phyloP scores from a whole-genome alignment of 2,113 vertebrate species.

The Nibea coibor region DNA sequence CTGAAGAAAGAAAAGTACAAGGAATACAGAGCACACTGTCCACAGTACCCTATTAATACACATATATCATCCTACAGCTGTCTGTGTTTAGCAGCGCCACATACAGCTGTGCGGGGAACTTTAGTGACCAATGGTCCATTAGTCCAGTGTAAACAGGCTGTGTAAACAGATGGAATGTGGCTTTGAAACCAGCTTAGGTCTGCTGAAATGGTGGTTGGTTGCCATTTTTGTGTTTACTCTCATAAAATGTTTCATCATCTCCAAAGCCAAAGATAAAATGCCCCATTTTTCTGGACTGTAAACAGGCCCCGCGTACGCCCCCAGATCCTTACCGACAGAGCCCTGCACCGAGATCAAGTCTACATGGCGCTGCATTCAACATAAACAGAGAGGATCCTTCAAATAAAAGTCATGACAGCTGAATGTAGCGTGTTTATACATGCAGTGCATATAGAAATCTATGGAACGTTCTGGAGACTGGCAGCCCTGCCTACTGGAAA shows the following conservation, averaged over 20 bases:
- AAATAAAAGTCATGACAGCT: neutral
- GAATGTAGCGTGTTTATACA: neutral
- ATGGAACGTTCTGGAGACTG: too few relatives aligned
- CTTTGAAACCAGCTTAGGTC: slow-evolving; percentile 17
- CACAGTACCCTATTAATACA: neutral
- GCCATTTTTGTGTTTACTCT: slow-evolving; percentile 40
- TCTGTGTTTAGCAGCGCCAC: neutral
- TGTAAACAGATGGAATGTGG: slow-evolving; percentile 36
- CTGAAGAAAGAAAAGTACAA: neutral
- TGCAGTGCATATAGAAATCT: too few relatives aligned
- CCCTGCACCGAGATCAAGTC: neutral
- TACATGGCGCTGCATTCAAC: neutral
- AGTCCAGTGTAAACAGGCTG: slow-evolving; percentile 36
- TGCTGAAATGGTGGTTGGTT: slow-evolving; percentile 10
- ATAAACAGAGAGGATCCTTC: slow-evolving; percentile 10
- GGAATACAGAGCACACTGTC: neutral
- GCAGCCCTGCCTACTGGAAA: too few relatives aligned
- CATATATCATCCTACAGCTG: slow-evolving; percentile 13
- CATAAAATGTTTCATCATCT: slow-evolving; percentile 45
- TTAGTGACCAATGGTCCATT: slow-evolving; percentile 40
- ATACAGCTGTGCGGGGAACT: slow-evolving; percentile 15
- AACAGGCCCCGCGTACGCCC: slow-evolving; percentile 4
- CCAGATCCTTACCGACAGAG: neutral
- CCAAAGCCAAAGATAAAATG: slow-evolving; percentile 39
- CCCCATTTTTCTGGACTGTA: slow-evolving; percentile 10